Conservation (phyloP, 2,888 invertebrate genomes). For the Drymonia ruficornis region DNA sequence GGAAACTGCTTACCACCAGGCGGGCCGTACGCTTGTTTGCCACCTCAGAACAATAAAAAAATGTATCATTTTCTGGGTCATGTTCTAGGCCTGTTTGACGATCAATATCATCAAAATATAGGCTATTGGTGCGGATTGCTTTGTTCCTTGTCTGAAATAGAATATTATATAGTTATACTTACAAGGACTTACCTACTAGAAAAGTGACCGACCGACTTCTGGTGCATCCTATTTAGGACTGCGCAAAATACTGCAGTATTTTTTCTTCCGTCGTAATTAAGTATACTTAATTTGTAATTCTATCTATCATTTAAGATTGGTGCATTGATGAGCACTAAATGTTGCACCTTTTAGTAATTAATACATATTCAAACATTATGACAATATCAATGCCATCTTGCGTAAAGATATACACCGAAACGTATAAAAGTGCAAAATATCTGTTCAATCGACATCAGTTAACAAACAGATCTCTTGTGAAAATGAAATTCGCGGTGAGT, state of each 20-base stretch:
- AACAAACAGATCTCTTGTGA: conserved; percentile 36
- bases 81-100: neutral
- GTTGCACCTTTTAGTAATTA: conserved; percentile 43
- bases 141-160: neutral
- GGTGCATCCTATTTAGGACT: neutral
- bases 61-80: neutral
- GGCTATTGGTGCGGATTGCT: neutral
- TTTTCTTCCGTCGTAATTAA: neutral
- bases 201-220: neutral
- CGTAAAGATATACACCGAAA: conserved; percentile 49
- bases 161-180: neutral
- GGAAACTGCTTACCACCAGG: no score
- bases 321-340: conserved; percentile 27
- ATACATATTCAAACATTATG: conserved; percentile 53
- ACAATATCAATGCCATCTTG: conserved; percentile 61
- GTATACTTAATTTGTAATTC: conserved; percentile 23
- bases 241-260: conserved; percentile 8
- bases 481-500: conserved; percentile 68
- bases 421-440: conserved; percentile 55
- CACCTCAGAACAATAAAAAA: no score
- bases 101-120: neutral
- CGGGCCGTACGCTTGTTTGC: no score
- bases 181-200: neutral
- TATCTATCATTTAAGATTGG: conserved; percentile 13
- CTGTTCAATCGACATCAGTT: conserved; percentile 47